phyloP scores from a whole-genome alignment of 64 coral and sea anemone genomes.

The Astreopora myriophthalma region DNA sequence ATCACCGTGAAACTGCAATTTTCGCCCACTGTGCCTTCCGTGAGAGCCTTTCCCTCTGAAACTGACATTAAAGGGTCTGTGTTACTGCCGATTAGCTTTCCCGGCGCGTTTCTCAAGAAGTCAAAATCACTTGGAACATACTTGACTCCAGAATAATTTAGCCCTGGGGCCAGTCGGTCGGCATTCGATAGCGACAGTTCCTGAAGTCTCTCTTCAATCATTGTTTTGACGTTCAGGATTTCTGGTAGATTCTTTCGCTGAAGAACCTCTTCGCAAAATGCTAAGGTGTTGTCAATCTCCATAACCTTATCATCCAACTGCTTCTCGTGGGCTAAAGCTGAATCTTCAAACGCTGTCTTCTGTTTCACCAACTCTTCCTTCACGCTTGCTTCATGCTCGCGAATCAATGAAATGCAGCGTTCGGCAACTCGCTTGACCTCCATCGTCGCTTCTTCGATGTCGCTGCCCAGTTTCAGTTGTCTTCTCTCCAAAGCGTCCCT shows the following conservation, averaged over 20 bases:
- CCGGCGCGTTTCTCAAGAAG: not conserved
- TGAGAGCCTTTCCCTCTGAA: not conserved
- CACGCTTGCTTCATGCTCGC: not conserved
- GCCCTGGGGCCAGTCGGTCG: too few species aligned
- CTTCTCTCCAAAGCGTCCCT: not conserved
- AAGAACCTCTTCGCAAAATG: not conserved
- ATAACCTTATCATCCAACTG: not conserved
- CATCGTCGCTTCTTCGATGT: not conserved
- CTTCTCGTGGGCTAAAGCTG: not conserved
- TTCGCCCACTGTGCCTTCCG: not conserved
- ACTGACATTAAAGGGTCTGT: not conserved
- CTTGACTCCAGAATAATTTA: not conserved
- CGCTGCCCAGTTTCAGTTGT: not conserved
- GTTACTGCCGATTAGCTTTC: not conserved
- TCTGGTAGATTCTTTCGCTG: constrained; percentile 12
- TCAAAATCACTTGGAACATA: not conserved
- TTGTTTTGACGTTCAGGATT: not conserved
- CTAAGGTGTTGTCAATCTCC: not conserved
- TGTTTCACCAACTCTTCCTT: not conserved
- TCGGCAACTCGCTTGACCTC: not conserved
- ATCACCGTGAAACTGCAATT: not conserved
- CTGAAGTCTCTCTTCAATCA: not conserved
- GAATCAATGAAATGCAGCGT: not conserved
- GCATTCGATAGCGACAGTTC: not conserved
- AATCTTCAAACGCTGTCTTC: not conserved